phyloP scores from a whole-genome alignment of 64 coral and sea anemone species.

The Montipora foliosa region DNA sequence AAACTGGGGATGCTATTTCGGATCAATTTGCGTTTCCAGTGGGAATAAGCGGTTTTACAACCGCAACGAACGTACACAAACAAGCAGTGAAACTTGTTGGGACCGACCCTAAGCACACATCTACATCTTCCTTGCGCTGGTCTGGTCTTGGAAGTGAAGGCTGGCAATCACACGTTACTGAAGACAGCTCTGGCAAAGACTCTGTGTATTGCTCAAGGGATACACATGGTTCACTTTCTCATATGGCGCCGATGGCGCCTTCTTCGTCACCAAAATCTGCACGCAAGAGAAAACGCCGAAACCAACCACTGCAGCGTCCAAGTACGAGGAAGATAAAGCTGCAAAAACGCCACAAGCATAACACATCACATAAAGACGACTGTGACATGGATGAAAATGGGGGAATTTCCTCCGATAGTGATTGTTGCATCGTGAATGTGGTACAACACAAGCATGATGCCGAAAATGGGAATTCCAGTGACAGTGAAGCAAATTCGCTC shows the following conservation, averaged over 20 bases:
- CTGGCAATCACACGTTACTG: neutral
- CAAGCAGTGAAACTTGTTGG: neutral
- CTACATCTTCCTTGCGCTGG: neutral
- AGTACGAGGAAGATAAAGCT: neutral
- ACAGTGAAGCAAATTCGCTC: too few relatives aligned
- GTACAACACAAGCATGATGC: neutral
- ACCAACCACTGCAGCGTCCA: neutral
- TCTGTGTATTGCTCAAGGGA: neutral
- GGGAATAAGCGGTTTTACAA: neutral
- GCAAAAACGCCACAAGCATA: neutral
- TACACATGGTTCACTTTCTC: neutral
- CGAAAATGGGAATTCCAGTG: too few relatives aligned
- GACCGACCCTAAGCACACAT: neutral
- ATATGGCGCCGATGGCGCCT: neutral
- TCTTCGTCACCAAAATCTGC: neutral
- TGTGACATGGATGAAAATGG: neutral
- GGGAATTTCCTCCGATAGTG: neutral
- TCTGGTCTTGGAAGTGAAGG: neutral
- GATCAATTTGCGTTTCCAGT: neutral
- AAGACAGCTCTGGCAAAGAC: neutral
- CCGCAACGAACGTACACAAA: neutral
- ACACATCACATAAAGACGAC: neutral
- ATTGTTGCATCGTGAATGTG: neutral
- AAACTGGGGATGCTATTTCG: neutral
- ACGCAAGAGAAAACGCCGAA: neutral